Conservation (phyloP, 2,113 vertebrate genomes). For the Mustela lutreola region DNA sequence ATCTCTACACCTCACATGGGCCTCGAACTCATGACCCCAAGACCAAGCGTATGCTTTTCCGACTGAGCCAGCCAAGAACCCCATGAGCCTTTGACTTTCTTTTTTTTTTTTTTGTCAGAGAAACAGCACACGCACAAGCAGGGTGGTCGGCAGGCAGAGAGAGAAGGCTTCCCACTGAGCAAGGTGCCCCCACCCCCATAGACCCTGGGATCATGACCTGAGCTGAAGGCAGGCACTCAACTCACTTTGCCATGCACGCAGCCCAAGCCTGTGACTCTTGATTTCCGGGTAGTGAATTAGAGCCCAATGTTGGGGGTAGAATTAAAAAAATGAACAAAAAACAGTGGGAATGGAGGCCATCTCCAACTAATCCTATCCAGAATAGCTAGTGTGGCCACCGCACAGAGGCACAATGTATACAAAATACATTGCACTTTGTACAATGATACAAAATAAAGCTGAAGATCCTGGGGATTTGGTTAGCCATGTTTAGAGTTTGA, state of each 20-base stretch:
- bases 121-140: neutral
- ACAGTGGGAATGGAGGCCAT: neutral
- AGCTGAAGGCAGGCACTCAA: neutral
- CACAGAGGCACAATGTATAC: neutral
- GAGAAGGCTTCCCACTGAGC: neutral
- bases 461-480: neutral
- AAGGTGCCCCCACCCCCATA: neutral
- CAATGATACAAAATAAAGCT: neutral
- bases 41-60: neutral
- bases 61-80: neutral
- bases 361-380: neutral
- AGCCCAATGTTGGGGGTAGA: neutral
- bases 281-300: neutral
- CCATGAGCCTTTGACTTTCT: neutral
- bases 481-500: neutral
- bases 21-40: neutral
- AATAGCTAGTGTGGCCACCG: neutral
- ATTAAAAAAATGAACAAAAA: neutral
- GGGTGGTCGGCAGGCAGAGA: neutral
- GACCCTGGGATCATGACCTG: neutral
- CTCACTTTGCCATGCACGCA: too few species aligned
- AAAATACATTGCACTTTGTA: too few species aligned
- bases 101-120: too few species aligned
- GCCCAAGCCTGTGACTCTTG: neutral
- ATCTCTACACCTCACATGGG: neutral